Conservation (phyloP, 2,113 vertebrate species). For the Sterrhoptilus dennistouni region DNA sequence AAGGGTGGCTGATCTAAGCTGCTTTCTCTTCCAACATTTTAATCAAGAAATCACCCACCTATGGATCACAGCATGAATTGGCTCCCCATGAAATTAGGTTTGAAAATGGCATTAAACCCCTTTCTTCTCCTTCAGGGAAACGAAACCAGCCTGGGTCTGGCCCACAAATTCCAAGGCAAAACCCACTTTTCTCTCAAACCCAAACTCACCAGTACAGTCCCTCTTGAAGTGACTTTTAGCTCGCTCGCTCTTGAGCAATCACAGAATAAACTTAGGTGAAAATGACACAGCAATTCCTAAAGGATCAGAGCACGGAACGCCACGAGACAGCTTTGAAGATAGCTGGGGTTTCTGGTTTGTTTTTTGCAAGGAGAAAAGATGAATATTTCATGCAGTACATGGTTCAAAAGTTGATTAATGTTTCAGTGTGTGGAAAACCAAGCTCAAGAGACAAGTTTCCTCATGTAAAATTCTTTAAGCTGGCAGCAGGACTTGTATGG, state of each 20-base stretch:
- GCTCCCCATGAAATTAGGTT: constrained; percentile 40
- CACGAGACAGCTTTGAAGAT: constrained; percentile 45
- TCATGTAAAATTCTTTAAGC: constrained; percentile 31
- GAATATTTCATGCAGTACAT: constrained; percentile 53
- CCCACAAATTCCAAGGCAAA: neutral
- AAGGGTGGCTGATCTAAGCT: constrained; percentile 25
- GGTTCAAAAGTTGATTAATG: constrained; percentile 71
- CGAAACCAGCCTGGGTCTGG: neutral
- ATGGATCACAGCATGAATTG: neutral
- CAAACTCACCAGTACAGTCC: neutral
- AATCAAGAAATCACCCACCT: constrained; percentile 48
- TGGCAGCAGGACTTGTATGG: neutral
- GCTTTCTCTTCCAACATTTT: constrained; percentile 19
- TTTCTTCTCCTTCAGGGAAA: neutral
- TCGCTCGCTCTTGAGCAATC: neutral
- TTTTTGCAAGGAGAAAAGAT: constrained; percentile 39
- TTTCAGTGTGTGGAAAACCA: constrained; percentile 61
- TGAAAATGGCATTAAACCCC: neutral
- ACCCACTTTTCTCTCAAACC: neutral
- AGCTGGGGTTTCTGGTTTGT: constrained; percentile 53
- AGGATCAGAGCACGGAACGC: constrained; percentile 14
- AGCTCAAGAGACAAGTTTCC: constrained; percentile 38
- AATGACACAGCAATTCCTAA: constrained; percentile 52
- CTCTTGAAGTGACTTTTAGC: neutral
- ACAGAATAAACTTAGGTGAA: constrained; percentile 14